phyloP scores from a whole-genome alignment of 1,140 invertebrate genomes.

The Rhopalosiphum maidis region DNA sequence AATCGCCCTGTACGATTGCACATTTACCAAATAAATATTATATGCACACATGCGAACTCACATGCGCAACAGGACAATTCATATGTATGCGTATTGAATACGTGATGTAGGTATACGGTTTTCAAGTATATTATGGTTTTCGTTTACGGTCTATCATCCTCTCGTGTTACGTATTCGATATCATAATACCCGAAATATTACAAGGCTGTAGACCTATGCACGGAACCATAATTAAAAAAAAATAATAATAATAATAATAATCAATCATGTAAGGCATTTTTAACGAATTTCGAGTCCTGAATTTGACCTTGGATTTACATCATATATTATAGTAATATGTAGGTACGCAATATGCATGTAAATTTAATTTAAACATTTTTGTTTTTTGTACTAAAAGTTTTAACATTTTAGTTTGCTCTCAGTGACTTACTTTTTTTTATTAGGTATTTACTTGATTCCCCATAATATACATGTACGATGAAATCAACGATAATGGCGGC shows the following conservation, averaged over 20 bases:
- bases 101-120: background rate
- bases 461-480: no score
- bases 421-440: background rate
- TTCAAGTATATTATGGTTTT: background rate
- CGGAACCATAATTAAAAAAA: background rate
- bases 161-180: background rate
- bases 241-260: background rate
- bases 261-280: background rate
- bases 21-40: background rate
- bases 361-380: background rate
- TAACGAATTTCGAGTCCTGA: background rate
- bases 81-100: background rate
- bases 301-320: background rate
- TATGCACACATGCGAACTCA: background rate
- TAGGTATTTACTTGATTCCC: background rate
- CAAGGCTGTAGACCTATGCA: background rate
- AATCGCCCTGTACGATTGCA: background rate
- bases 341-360: background rate
- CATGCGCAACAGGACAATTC: background rate
- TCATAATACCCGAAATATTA: background rate
- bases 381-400: background rate
- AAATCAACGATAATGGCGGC: no score
- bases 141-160: background rate
- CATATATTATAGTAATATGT: background rate
- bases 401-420: background rate